Percentiles rank a stretch among this genome's conserved stretches.
phyloP scores from a whole-genome alignment of 2,888 invertebrate genomes.

The Alloplasta piceator region DNA sequence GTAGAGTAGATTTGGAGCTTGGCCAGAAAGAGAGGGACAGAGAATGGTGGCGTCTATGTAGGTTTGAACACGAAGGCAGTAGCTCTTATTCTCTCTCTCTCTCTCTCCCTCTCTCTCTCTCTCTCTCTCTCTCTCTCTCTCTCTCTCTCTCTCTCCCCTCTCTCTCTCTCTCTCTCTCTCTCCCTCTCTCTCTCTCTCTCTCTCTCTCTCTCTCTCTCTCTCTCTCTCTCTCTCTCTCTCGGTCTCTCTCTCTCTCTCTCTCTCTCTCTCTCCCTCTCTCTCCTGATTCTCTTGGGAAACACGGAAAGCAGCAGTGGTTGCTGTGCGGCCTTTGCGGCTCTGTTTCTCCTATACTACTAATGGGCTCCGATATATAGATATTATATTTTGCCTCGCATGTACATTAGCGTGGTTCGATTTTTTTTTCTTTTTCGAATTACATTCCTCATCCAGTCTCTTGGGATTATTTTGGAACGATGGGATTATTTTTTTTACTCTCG shows the following conservation, averaged over 20 bases:
- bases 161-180: conserved; percentile 61
- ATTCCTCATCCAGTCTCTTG: too few relatives aligned
- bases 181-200: conserved; percentile 57
- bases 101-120: conserved; percentile 59
- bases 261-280: conserved; percentile 61
- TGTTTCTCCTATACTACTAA: conserved; percentile 64
- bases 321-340: conserved; percentile 61
- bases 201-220: conserved; percentile 65
- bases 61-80: conserved; percentile 67
- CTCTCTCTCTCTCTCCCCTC: conserved; percentile 60
- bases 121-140: conserved; percentile 60
- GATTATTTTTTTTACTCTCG: too few relatives aligned
- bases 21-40: conserved; percentile 70
- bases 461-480: too few relatives aligned
- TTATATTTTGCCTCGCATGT: background rate
- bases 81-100: conserved; percentile 66
- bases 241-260: conserved; percentile 55
- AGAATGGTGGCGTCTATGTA: conserved; percentile 64
- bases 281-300: conserved; percentile 27
- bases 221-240: conserved; percentile 63
- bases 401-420: too few relatives aligned
- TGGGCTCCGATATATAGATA: conserved; percentile 26
- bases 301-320: conserved; percentile 47
- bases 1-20: conserved; percentile 79
- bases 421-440: too few relatives aligned